Evolutionary conservation across 2,797 vertebrate genomes (phyloP), one percentile per base, ranked within the genome.

Genomic region (Gadopsis marmoratus): DNA sequence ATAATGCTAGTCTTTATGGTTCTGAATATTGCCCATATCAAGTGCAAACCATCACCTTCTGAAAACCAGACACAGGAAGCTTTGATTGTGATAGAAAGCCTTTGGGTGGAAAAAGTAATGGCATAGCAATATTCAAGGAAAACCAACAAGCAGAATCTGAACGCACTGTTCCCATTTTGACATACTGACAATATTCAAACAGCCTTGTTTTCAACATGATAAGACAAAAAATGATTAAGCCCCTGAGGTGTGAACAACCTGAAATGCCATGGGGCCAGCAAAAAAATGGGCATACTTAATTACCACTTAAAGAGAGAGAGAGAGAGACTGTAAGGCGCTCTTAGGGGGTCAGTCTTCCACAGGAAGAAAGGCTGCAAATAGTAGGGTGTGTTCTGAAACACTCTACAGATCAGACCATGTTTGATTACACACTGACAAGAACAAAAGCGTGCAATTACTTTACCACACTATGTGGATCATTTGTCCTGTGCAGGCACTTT

Each of bases 381-480:
- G 68, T 74, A 81, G 83, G 86, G 78, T 79, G 75, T 74, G 79
- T 76, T 84, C 80, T 26, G 62, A 86, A 79, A 76, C 84, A 74
- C 85, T 86, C 60, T 47, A 54, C 74, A 79, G 86, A 88, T 81
- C 86, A 88, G 55, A 84, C 70, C 67, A 51, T 70, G 78, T 91
- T 88, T 92, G 81, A 90, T 88, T 78, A 87, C 73, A 87, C 83
- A 74, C 78, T 88, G 86, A 86, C 86, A 81, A 75, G 77, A 66
- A 84, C 83, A 84, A 89, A 87, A 84, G 75, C 81, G 67, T 88
- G 79, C 81, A 84, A 88, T 90, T 89, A 92, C 80, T 79, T 69
- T 31, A 64, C 43, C 68, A 64, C 14, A n/a, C 82, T 41, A 29
- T 41, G 71, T 16, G 59, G 54, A 81, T 59, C 16, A 7, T 74